Evolutionary conservation across 2,888 invertebrate genomes (phyloP).

Genomic region (Hermaeophaga mercurialis): DNA sequence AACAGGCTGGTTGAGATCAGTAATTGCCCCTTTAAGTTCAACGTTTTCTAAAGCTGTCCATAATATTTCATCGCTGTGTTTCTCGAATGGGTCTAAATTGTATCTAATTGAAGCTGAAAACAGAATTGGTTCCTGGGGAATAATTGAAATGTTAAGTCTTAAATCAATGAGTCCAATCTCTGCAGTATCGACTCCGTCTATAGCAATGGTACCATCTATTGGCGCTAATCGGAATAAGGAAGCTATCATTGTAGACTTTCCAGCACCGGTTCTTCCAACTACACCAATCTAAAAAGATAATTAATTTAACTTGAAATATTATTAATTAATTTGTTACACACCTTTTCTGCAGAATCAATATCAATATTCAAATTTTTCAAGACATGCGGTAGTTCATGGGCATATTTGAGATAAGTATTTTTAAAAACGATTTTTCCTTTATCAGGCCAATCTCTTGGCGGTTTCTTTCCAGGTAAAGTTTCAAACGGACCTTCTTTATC

Average conservation of each 20-base stretch:
- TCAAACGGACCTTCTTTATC: slow-evolving; percentile 70
- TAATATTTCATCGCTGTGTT: slow-evolving; percentile 72
- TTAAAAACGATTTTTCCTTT: slow-evolving; percentile 66
- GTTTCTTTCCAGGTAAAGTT: slow-evolving; percentile 61
- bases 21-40: slow-evolving; percentile 73
- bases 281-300: too few species aligned
- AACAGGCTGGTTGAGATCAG: slow-evolving; percentile 68
- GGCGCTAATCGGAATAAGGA: slow-evolving; percentile 84
- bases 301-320: too few species aligned
- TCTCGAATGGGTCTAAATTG: slow-evolving; percentile 84
- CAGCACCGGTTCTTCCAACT: slow-evolving; percentile 92
- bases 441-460: slow-evolving; percentile 66
- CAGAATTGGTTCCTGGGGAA: slow-evolving; percentile 81
- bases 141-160: slow-evolving; percentile 82
- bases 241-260: slow-evolving; percentile 80
- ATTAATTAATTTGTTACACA: too few species aligned
- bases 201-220: too few species aligned
- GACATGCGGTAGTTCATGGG: slow-evolving; percentile 67
- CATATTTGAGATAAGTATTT: slow-evolving; percentile 68
- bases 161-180: slow-evolving; percentile 77
- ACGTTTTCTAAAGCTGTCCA: slow-evolving; percentile 80
- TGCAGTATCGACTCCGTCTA: slow-evolving; percentile 75
- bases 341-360: slow-evolving; percentile 73
- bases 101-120: slow-evolving; percentile 81
- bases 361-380: slow-evolving; percentile 72